Evolutionary conservation across 2,797 vertebrate species (phyloP), one percentile per base, ranked within the genome.

Genomic region (Sebastes taczanowskii): DNA sequence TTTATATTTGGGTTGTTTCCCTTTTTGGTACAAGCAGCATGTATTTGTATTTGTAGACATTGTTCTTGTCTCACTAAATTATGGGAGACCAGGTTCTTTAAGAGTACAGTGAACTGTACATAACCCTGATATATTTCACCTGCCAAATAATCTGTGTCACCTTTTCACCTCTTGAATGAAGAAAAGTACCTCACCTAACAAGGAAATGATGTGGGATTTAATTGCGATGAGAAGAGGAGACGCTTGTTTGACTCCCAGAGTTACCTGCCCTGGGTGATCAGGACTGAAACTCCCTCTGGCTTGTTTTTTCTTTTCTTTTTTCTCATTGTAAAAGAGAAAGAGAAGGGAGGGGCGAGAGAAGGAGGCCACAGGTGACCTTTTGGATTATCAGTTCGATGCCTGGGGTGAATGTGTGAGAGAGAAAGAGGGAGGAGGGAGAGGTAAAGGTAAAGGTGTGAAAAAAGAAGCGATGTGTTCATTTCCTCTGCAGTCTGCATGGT

Each of bases 401-500:
- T 88, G 66, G 38, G 92, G 93, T 87, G 89, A 83, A 76, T 84
- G 74, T 86, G 85, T 71, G 84, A 82, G 82, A 65, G 76, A 85
- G 80, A 68, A 60, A 70, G 55, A 72, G 23, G 27, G 38, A 56
- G 30, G 38, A 56, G 34, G 23, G 69, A 32, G 67, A 69, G 69
- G 73, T 76, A 73, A 76, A 89, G 91, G 87, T 90, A 90, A 88
- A 91, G 84, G 90, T 91, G 91, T 89, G 87, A 86, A 86, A 81
- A 77, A 82, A 71, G 80, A 38, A 69, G 82, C 52, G 73, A 86
- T 89, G 93, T 92, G 92, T 93, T 95, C 90, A 94, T 95, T 95
- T 96, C 94, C 95, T 95, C 85, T 90, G 88, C 34, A 63, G 80
- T 92, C 88, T 92, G 89, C 76, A 85, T 86, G 85, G 78, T 95